Base-by-base conservation (phyloP, 2,113 vertebrate genomes). In the Myanophis thanlyinensis region DNA sequence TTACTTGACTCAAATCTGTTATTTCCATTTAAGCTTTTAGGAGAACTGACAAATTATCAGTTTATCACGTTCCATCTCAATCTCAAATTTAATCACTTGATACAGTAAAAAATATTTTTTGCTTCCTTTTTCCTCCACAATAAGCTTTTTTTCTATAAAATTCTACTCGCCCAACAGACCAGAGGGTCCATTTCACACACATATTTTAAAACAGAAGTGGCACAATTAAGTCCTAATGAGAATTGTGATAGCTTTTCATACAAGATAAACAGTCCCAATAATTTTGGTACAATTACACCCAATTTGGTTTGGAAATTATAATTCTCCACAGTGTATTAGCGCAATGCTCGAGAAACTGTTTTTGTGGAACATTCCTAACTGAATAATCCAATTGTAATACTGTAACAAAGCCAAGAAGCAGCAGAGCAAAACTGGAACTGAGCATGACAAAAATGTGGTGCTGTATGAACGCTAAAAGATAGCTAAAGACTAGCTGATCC, bases 181-280 rank as follows among this genome's bases (percentile, higher is more conserved):
- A 95, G 47, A 52, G 67, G 89, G 10, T 35, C 56, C 84, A 84
- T 18, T 92, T 46, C 88, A 87, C 67, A 93, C 85, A 89, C 30
- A 10, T 0, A 10, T 8, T 88, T 91, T 73, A 93, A 93, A 93
- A 91, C 93, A 95, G 9, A 23, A 89, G 49, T 30, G 87, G 51
- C 22, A 93, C 40, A 18, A 73, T 80, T 80, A 47, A 91, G 73
- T 47, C 90, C 92, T 91, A 25, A 20, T 23, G 5, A 67, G 91
- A 93, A 59, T 59, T 89, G 62, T 62, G 91, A 27, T 91, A 91
- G 49, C 11, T 94, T 94, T 53, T 49, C 48, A 59, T 0, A 40
- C 30, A 94, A 91, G 90, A 88, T 92, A 93, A 93, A 91, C n/a
- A 95, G 51, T 92, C 94, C 94, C 92, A 30, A 84, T 23, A 56